Conservation (phyloP, 1,140 invertebrate genomes). For the Polypedilum vanderplanki region DNA sequence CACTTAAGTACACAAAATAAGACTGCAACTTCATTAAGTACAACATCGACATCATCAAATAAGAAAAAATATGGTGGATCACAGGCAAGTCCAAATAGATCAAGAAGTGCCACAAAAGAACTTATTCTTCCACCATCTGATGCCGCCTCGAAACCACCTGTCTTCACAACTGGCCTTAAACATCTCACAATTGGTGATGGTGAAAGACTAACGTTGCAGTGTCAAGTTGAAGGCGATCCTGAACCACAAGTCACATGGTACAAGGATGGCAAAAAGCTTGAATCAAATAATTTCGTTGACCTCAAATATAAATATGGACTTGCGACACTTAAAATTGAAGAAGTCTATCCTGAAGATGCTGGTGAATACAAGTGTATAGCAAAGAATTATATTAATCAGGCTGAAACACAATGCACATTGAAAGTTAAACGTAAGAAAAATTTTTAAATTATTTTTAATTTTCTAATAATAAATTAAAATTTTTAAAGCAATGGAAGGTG, state of each 20-base stretch:
- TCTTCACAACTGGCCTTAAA: slow-evolving; percentile 65
- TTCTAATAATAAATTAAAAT: slow-evolving; percentile 7
- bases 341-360: slow-evolving; percentile 91
- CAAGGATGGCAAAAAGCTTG: slow-evolving; percentile 67
- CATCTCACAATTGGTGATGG: slow-evolving; percentile 73
- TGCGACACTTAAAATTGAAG: slow-evolving; percentile 77
- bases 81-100: slow-evolving; percentile 64
- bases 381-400: slow-evolving; percentile 77
- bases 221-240: slow-evolving; percentile 80
- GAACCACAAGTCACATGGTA: slow-evolving; percentile 82
- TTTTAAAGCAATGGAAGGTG: slow-evolving; percentile 55
- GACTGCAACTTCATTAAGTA: slow-evolving; percentile 32
- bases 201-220: slow-evolving; percentile 66
- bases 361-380: slow-evolving; percentile 83
- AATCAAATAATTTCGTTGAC: slow-evolving; percentile 77
- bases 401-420: slow-evolving; percentile 75
- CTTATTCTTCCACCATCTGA: slow-evolving; percentile 78
- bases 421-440: slow-evolving; percentile 66
- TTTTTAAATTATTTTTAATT: neutral
- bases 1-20: neutral
- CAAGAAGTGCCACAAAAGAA: slow-evolving; percentile 84
- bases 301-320: slow-evolving; percentile 84
- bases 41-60: slow-evolving; percentile 34
- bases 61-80: slow-evolving; percentile 73
- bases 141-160: slow-evolving; percentile 72